Evolutionary conservation across 2,113 vertebrate species (phyloP), one percentile per base, ranked within the genome.

Genomic region (Oostethus manadensis): DNA sequence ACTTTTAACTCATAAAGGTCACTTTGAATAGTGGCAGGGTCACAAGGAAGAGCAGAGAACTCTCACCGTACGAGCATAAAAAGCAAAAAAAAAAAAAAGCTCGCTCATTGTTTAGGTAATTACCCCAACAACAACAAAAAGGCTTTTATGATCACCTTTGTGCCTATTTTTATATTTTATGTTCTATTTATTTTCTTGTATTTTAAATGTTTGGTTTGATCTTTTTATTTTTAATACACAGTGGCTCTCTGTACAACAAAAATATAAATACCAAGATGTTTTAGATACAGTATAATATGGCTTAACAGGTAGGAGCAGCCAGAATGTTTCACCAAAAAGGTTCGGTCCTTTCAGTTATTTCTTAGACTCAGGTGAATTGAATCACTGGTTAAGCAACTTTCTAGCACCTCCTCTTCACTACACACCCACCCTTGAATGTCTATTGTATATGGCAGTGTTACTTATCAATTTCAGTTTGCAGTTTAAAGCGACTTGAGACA

Each of bases 71-170:
- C 68, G 43, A 65, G 53, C 43, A 61, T 9, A 57, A 17, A 26
- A 2, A 62, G 20, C 38, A 42, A 42, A 46, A 57, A 17, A 26
- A 2, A 62, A 18, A 8, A 42, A 42, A 46, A 79, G 56, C 68
- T 63, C 73, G 71, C 68, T 42, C 76, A 46, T 66, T 57, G 42
- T 1, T 57, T 51, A 66, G 40, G 64, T 55, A 55, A 44, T 64
- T 68, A 49, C 57, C 44, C 56, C 51, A 71, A 70, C 29, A 60
- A 50, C 63, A 66, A 22, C n/a, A 64, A 55, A 70, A 51, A 59
- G 16, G 79, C 72, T 84, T 88, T 87, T 82, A 86, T 78, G 56
- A 26, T 75, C 73, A 84, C 68, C 8, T 23, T 82, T 73, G 44
- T 81, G 55, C 56, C 51, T 74, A 76, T 85, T 78, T 85, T 78